Evolutionary conservation across 2,797 vertebrate species (phyloP).

Genomic region (Microctenopoma lineatum): DNA sequence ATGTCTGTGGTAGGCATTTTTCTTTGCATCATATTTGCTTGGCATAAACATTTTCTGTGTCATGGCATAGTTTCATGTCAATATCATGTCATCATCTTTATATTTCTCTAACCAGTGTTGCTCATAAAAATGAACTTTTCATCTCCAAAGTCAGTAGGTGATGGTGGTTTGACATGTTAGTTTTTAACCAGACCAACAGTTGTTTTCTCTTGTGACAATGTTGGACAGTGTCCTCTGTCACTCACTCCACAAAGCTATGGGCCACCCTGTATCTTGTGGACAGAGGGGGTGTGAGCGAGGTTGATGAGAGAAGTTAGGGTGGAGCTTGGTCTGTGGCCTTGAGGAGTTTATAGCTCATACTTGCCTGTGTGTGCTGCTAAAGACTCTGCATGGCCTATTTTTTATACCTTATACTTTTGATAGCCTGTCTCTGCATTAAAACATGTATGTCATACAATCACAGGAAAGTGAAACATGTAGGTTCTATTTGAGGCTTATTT

Average conservation of each 20-base stretch:
- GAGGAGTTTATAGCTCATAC: constrained; percentile 9
- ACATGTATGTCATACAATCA: no score
- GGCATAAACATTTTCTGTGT: no score
- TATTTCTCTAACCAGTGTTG: neutral
- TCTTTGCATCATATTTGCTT: no score
- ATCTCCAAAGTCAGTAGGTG: neutral
- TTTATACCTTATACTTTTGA: neutral
- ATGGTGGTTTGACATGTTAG: neutral
- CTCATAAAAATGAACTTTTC: neutral
- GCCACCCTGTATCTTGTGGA: constrained; percentile 18
- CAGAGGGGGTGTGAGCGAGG: constrained; percentile 2
- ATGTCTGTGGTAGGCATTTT: no score
- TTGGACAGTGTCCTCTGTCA: neutral
- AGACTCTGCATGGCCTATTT: constrained; percentile 16
- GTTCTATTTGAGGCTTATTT: neutral
- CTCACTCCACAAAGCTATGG: neutral
- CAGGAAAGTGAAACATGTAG: neutral
- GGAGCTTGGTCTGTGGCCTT: constrained; percentile 38
- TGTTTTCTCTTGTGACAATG: neutral
- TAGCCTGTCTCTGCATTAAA: neutral
- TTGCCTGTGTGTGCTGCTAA: constrained; percentile 12
- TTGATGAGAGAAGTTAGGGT: constrained; percentile 20
- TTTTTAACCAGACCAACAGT: no score
- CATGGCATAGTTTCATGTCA: no score
- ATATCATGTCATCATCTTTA: no score